Base-by-base conservation (phyloP, 2,888 invertebrate genomes). In the Lithosia quadra region DNA sequence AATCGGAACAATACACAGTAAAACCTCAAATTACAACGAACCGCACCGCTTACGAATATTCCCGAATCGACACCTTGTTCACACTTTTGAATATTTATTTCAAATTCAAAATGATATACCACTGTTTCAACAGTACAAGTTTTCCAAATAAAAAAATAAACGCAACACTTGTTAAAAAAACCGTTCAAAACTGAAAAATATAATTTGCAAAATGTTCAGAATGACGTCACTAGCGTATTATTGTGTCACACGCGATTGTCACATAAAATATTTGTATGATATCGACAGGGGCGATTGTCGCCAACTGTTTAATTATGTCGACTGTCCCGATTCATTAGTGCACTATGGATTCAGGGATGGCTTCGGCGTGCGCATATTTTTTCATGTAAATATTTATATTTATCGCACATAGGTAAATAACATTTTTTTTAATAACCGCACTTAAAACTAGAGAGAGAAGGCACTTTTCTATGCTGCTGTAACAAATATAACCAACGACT, bases 241-340 rank as follows among this genome's bases (percentile, higher is more conserved):
- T 67, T 73, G 70, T 72, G 69, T 78, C 78, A 77, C 72, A 79
- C 75, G 13, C 22, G 67, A 61, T n/a, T 84, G 79, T 81, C 81
- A 86, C 82, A 74, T 69, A 49, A 85, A 85, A 87, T 89, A 85
- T 89, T 88, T 88, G 85, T 88, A 88, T 90, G 86, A 90, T 86
- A 86, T 85, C 85, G 87, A 78, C 74, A 81, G 86, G 88, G 85
- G 81, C 86, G 90, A 84, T 91, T 90, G 92, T 89, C 90, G 90
- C 90, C 90, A 91, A 93, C 92, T 92, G 91, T 90, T 92, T 94
- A 92, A 94, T 94, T 94, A 93, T 93, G 88, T 88, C 89, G 90
- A 86, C 85, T 89, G 92, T 88, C 91, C 92, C 92, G 93, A 93
- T 93, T 93, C 94, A 93, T 94, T 94, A 94, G 92, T 91, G 90